These are phyloP conservation scores for Mormoops blainvillei DNA, from an alignment of 2,113 vertebrate species.

Conservation along the genomic window DNA sequence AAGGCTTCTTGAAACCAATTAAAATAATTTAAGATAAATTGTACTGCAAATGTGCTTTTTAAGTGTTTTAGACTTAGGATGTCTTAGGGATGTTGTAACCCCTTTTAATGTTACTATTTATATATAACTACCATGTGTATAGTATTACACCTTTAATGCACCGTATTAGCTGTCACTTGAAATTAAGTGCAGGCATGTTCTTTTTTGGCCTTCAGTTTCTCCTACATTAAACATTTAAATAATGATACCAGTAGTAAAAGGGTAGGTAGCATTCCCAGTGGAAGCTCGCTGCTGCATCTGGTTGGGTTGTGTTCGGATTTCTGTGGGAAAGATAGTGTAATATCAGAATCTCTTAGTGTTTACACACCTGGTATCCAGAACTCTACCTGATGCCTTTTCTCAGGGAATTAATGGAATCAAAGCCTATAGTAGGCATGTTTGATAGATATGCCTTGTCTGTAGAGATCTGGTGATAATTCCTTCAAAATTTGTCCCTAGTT, in stretches of 20 bases:
- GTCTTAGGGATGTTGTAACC: slow-evolving; percentile 48
- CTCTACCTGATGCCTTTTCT: slow-evolving; percentile 49
- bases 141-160: slow-evolving; percentile 58
- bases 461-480: slow-evolving; percentile 52
- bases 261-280: neutral
- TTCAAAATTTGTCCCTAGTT: slow-evolving; percentile 50
- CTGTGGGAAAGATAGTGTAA: neutral
- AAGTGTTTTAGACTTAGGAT: slow-evolving; percentile 66
- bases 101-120: slow-evolving; percentile 65
- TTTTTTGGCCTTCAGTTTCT: slow-evolving; percentile 61
- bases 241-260: slow-evolving; percentile 33
- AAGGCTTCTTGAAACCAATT: slow-evolving; percentile 70
- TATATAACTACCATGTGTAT: slow-evolving; percentile 46
- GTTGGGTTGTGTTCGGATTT: neutral
- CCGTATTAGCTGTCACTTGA: slow-evolving; percentile 55
- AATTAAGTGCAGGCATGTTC: slow-evolving; percentile 59
- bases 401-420: slow-evolving; percentile 38
- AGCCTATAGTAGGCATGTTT: slow-evolving; percentile 54
- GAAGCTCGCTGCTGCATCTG: neutral
- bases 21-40: slow-evolving; percentile 70
- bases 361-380: slow-evolving; percentile 34
- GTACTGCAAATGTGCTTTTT: slow-evolving; percentile 70
- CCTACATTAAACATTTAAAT: slow-evolving; percentile 62
- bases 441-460: slow-evolving; percentile 34
- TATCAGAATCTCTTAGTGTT: slow-evolving; percentile 36